phyloP scores from a whole-genome alignment of 1,140 invertebrate genomes.

The Philopotamus ludificatus region DNA sequence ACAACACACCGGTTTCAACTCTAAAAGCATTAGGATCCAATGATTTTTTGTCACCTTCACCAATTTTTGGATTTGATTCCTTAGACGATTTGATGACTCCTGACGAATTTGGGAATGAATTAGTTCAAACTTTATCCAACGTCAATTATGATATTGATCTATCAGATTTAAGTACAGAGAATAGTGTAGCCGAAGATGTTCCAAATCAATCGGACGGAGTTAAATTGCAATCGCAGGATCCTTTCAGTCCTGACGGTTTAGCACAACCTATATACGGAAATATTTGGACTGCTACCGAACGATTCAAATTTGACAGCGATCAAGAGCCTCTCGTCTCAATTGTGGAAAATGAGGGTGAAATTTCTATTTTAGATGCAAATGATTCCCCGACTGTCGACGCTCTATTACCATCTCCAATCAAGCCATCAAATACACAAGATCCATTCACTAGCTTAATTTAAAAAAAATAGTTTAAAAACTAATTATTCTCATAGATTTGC shows the following conservation, averaged over 20 bases:
- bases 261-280: conserved; percentile 43
- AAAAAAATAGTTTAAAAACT: neutral
- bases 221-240: conserved; percentile 44
- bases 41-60: conserved; percentile 58
- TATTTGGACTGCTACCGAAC: conserved; percentile 33
- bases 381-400: conserved; percentile 58
- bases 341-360: conserved; percentile 45
- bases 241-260: conserved; percentile 47
- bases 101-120: conserved; percentile 57
- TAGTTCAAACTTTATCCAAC: conserved; percentile 59
- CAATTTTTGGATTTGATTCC: conserved; percentile 53
- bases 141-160: conserved; percentile 73
- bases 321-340: conserved; percentile 14
- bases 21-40: conserved; percentile 43
- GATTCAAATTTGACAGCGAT: conserved; percentile 11
- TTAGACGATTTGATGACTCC: conserved; percentile 59
- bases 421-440: conserved; percentile 53
- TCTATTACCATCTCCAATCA: conserved; percentile 63
- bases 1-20: conserved; percentile 37
- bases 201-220: conserved; percentile 43
- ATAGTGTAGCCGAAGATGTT: conserved; percentile 63
- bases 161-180: conserved; percentile 68
- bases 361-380: conserved; percentile 61
- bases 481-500: too few species aligned
- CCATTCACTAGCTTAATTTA: neutral